phyloP scores from a whole-genome alignment of 2,888 invertebrate genomes.

The Napeogenes inachia region DNA sequence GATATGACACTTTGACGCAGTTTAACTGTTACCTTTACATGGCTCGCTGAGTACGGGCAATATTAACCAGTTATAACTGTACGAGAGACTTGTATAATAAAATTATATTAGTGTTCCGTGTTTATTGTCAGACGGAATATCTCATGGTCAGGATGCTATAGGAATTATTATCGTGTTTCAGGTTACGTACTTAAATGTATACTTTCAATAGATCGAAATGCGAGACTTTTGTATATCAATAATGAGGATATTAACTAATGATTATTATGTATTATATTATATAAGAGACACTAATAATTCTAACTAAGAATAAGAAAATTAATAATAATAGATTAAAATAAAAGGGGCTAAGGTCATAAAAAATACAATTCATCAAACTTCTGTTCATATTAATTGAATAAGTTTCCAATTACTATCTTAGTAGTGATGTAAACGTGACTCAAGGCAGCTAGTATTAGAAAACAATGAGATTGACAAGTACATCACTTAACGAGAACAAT shows the following conservation, averaged over 20 bases:
- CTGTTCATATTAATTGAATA: too few relatives aligned
- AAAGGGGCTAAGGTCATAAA: not conserved
- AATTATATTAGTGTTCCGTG: conserved; percentile 14
- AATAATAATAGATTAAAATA: not conserved
- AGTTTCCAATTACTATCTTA: not conserved
- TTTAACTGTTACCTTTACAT: conserved; percentile 56
- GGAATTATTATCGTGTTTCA: conserved; percentile 17
- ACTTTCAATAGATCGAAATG: conserved; percentile 8
- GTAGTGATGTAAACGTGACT: conserved; percentile 22
- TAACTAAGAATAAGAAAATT: not conserved
- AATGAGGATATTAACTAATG: not conserved
- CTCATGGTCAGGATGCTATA: conserved; percentile 11
- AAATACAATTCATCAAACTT: too few relatives aligned
- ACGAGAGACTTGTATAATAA: conserved; percentile 30
- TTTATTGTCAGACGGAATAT: conserved; percentile 17
- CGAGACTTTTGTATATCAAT: conserved; percentile 1
- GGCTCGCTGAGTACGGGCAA: conserved; percentile 48
- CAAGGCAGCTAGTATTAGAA: conserved; percentile 18
- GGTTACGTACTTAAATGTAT: conserved; percentile 10
- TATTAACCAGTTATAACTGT: conserved; percentile 37
- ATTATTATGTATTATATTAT: not conserved
- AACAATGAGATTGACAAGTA: conserved; percentile 15
- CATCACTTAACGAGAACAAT: too few relatives aligned
- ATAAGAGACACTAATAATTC: too few relatives aligned
- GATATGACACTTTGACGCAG: conserved; percentile 30